Percentiles rank a stretch among this genome's conserved stretches.
phyloP scores from a whole-genome alignment of 1,140 invertebrate genomes.

The Bombus soroeensis region DNA sequence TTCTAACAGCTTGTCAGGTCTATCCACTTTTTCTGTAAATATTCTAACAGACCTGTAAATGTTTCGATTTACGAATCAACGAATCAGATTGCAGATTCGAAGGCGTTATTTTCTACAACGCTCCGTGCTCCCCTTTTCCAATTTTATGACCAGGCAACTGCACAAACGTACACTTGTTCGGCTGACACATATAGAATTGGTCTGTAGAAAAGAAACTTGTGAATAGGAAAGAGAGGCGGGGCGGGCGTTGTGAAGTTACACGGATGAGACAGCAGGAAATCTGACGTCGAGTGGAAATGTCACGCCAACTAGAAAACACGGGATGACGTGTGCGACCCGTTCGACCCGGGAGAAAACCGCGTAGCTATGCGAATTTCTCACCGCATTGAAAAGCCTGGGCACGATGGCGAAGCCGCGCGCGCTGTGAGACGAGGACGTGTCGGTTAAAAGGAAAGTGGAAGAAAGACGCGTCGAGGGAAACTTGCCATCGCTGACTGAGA shows the following conservation, averaged over 20 bases:
- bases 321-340: constrained; percentile 57
- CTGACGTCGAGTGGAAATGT: constrained; percentile 61
- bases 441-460: not conserved
- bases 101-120: not conserved
- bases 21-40: no score
- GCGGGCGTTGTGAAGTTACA: not conserved
- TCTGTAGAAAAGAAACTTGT: no score
- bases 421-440: not conserved
- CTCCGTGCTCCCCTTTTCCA: not conserved
- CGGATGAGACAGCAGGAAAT: constrained; percentile 43
- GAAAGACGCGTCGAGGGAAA: constrained; percentile 50
- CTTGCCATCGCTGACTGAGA: constrained; percentile 31
- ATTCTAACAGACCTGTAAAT: no score
- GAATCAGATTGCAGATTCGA: no score
- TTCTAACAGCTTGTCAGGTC: no score
- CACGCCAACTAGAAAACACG: constrained; percentile 61
- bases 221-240: not conserved
- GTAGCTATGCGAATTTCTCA: constrained; percentile 69
- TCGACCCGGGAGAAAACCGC: constrained; percentile 40
- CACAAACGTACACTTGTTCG: not conserved
- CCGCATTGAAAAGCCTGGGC: constrained; percentile 61
- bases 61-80: no score
- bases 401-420: not conserved
- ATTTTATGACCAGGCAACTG: not conserved
- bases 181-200: not conserved